phyloP scores from a whole-genome alignment of 2,888 invertebrate species.

The Pomacea canaliculata region DNA sequence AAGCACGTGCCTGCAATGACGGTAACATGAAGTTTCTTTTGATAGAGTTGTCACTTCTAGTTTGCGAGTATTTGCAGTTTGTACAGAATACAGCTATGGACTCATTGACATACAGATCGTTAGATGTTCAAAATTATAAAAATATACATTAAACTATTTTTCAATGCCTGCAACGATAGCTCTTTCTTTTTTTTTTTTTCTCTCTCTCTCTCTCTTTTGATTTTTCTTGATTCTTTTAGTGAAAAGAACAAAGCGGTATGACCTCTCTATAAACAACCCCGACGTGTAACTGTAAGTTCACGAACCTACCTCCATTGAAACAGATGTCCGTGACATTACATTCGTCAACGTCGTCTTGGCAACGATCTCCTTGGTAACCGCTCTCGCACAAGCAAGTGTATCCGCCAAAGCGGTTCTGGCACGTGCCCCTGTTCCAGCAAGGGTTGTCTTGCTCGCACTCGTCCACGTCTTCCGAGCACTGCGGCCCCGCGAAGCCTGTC shows the following conservation, averaged over 20 bases:
- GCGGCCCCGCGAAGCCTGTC: conserved; percentile 48
- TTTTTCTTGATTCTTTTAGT: too few species aligned
- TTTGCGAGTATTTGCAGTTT: neutral
- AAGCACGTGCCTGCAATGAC: conserved; percentile 24
- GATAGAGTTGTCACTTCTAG: neutral
- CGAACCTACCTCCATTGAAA: conserved; percentile 56
- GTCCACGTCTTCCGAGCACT: conserved; percentile 47
- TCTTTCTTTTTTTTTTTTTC: too few species aligned
- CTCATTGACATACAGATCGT: neutral
- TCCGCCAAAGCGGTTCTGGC: conserved; percentile 48
- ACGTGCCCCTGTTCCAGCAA: conserved; percentile 52
- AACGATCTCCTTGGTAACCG: conserved; percentile 52
- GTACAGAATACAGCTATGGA: neutral
- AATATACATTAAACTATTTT: too few species aligned
- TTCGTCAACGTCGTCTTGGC: conserved; percentile 54
- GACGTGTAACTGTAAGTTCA: too few species aligned
- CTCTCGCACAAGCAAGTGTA: conserved; percentile 56
- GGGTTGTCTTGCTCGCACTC: conserved; percentile 41
- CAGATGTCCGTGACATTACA: conserved; percentile 48
- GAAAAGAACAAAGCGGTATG: too few species aligned
- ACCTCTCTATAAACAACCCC: too few species aligned
- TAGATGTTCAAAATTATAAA: too few species aligned
- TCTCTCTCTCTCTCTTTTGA: too few species aligned
- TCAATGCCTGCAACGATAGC: too few species aligned
- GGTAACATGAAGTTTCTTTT: too few species aligned